Evolutionary conservation across 2,888 invertebrate species (phyloP), one percentile per base, ranked within the genome.

Genomic region (Zygogramma bicolorata): DNA sequence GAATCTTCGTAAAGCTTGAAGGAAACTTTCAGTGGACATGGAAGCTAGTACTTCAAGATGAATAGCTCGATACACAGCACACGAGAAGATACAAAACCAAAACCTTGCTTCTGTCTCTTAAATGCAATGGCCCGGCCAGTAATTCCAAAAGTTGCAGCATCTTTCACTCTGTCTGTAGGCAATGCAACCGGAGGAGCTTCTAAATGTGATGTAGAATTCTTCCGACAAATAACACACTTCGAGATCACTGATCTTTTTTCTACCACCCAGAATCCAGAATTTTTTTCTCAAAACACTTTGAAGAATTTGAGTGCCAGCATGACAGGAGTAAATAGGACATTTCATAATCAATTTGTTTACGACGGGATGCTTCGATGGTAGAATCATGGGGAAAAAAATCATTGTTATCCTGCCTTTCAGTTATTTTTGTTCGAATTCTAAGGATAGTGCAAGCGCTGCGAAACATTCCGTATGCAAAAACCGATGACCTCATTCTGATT

Each of bases 281-380:
- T 22, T 31, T 15, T 59, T 8, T n/a, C 34, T 6, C n/a, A 61
- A 40, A 31, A n/a, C 34, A 53, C 10, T 40, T 13, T 38, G 20
- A 4, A 69, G 29, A 63, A 49, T 42, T 63, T 69, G 63, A 57
- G 27, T 27, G 7, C 68, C 68, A 7, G 40, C 40, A 63, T 69
- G 57, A 42, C 68, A 62, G 22, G 22, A 49, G 10, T 10, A 8
- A 13, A 22, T 57, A 6, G 40, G 10, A 27, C 42, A 69, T 69
- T 13, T 18, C 27, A 15, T 63, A 40, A 57, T 58, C n/a, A n/a
- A n/a, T n/a, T n/a, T n/a, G 42, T 15, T 18, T 0, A 62, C 62
- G 3, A 42, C 15, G 4, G 25, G 31, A 20, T 68, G 68, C 27
- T 69, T 57, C 8, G 58, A 53, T 15, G 69, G 63, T 25, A 69